phyloP scores from a whole-genome alignment of 2,797 vertebrate species.

The Acanthurus tractus region DNA sequence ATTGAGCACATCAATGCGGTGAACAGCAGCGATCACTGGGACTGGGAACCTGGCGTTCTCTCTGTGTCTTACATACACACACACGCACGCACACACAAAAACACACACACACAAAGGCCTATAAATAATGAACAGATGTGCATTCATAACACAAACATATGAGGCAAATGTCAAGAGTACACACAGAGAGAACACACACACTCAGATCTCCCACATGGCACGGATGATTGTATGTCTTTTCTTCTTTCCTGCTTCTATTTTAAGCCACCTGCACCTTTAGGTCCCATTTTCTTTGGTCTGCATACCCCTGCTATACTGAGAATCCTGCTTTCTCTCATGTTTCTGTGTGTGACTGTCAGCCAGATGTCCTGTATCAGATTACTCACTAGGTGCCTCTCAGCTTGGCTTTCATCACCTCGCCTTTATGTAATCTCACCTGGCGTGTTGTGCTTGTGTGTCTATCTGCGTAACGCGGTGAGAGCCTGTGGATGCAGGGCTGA shows the following conservation, averaged over 20 bases:
- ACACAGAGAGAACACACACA: constrained; percentile 17
- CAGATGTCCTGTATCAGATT: constrained; percentile 75
- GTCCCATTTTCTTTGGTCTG: constrained; percentile 12
- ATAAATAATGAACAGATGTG: constrained; percentile 76
- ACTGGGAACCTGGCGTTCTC: constrained; percentile 56
- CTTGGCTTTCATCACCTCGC: constrained; percentile 74
- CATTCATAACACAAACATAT: constrained; percentile 55
- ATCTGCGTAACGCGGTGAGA: background rate
- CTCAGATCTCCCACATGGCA: constrained; percentile 38
- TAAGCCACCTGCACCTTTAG: constrained; percentile 19
- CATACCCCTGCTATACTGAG: constrained; percentile 13
- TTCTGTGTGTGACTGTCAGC: constrained; percentile 46
- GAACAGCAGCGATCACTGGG: constrained; percentile 66
- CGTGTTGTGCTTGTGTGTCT: constrained; percentile 17
- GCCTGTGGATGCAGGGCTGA: constrained; percentile 14
- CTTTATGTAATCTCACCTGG: constrained; percentile 77
- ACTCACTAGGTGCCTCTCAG: constrained; percentile 63
- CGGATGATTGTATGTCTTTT: constrained; percentile 22
- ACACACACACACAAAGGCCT: constrained; percentile 27
- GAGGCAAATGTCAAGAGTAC: constrained; percentile 45
- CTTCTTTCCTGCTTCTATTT: constrained; percentile 42
- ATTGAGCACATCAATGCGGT: constrained; percentile 69
- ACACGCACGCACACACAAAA: constrained; percentile 18
- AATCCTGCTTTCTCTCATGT: constrained; percentile 12
- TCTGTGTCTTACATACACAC: background rate